Conservation (phyloP, 2,888 invertebrate species). For the Trissonchulus latispiculum region DNA sequence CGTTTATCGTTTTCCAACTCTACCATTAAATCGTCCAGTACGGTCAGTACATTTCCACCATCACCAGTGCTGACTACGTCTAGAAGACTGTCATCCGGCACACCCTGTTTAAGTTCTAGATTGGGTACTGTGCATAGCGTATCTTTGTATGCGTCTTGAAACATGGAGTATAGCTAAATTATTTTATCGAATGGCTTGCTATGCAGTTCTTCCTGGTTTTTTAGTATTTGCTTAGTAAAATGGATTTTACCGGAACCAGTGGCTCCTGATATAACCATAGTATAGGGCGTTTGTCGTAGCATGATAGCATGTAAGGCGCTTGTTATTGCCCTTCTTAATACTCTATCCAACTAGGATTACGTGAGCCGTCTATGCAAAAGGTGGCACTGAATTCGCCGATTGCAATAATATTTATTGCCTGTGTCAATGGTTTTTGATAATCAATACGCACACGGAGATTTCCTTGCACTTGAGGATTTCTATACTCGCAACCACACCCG, state of each 20-base stretch:
- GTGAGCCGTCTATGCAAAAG: neutral
- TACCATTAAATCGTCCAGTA: constrained; percentile 20
- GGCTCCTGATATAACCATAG: neutral
- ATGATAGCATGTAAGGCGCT: too few relatives aligned
- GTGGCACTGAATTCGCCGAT: neutral
- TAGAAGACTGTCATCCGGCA: constrained; percentile 9
- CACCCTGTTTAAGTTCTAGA: constrained; percentile 9
- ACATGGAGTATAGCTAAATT: neutral
- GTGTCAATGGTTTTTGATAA: neutral
- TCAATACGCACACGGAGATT: neutral
- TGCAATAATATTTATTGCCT: neutral
- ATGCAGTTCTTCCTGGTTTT: neutral
- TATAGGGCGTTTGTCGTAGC: neutral
- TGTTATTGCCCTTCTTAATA: neutral
- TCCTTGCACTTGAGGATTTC: neutral
- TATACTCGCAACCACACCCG: neutral
- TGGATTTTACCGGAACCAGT: constrained; percentile 16
- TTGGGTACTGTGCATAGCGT: neutral
- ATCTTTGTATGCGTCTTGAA: constrained; percentile 9
- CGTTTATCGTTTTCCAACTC: constrained; percentile 13
- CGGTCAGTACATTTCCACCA: neutral
- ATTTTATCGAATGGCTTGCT: constrained; percentile 7
- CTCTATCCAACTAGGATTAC: neutral
- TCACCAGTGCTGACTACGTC: neutral
- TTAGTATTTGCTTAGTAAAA: constrained; percentile 3